phyloP scores from a whole-genome alignment of 2,113 vertebrate genomes.

The Cinclus cinclus region DNA sequence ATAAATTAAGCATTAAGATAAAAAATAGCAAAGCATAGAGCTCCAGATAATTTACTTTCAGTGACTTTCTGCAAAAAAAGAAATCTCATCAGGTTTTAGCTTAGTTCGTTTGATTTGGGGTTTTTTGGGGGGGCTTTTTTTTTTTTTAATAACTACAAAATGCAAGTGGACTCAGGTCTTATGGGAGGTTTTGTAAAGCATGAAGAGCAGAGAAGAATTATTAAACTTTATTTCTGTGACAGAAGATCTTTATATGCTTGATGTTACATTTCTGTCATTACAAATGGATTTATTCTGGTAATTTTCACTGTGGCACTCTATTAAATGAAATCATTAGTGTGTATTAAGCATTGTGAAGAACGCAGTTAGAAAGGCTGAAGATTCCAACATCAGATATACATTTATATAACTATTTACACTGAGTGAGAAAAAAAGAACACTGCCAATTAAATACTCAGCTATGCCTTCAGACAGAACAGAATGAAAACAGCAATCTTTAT shows the following conservation, averaged over 20 bases:
- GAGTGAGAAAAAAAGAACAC: neutral
- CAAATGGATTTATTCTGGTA: neutral
- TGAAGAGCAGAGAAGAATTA: neutral
- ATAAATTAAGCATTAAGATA: neutral
- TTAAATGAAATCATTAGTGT: neutral
- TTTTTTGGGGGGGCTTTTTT: neutral
- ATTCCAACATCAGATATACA: neutral
- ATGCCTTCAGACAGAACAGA: neutral
- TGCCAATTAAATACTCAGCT: neutral
- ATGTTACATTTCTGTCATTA: neutral
- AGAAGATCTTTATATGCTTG: neutral
- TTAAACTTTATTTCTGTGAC: neutral
- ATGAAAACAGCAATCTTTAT: rapidly evolving
- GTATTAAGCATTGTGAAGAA: neutral
- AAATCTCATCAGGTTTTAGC: neutral
- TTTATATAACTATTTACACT: neutral
- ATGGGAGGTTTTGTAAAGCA: neutral
- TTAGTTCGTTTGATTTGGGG: neutral
- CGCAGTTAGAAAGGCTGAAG: neutral
- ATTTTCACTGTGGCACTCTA: neutral
- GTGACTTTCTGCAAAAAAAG: neutral
- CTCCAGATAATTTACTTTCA: neutral
- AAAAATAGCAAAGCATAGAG: neutral
- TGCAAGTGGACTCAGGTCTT: neutral
- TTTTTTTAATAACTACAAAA: neutral